Percentiles rank a stretch among this genome's conserved stretches.
phyloP scores from a whole-genome alignment of 53 echinoderm and acorn worm genomes.

The Henricia sp. region DNA sequence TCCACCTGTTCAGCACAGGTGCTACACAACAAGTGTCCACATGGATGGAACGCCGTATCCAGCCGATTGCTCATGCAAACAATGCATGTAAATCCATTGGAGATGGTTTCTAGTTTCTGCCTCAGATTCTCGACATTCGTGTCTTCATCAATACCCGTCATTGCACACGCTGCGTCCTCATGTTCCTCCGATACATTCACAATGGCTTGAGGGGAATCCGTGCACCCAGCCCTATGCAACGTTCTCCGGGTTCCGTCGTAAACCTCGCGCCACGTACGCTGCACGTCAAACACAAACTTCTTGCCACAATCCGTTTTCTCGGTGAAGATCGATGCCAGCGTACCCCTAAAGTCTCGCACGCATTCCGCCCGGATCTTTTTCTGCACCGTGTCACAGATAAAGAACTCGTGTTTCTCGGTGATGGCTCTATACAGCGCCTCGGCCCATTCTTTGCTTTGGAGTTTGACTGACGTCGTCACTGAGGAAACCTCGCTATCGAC shows the following conservation, averaged over 20 bases:
- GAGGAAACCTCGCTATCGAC: conserved; percentile 68
- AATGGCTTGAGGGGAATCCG: no score
- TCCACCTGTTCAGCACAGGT: conserved; percentile 75
- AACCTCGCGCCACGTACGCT: conserved; percentile 88
- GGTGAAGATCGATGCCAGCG: conserved; percentile 87
- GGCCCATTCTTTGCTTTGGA: conserved; percentile 79
- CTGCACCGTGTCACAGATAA: conserved; percentile 88
- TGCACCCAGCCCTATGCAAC: conserved; percentile 57
- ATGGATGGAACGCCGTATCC: conserved; percentile 88
- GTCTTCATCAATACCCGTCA: conserved; percentile 41
- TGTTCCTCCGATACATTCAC: conserved; percentile 20
- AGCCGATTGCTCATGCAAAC: conserved; percentile 88
- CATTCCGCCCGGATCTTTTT: conserved; percentile 80
- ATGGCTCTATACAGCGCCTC: conserved; percentile 91
- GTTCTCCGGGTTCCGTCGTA: conserved; percentile 85
- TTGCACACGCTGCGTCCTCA: conserved; percentile 30
- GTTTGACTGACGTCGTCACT: conserved; percentile 69
- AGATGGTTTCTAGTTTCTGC: conserved; percentile 70
- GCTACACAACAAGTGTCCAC: conserved; percentile 84
- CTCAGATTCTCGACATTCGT: conserved; percentile 38
- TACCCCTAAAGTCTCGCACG: conserved; percentile 88
- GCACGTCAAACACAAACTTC: conserved; percentile 92
- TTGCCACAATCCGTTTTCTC: conserved; percentile 90
- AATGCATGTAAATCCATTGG: conserved; percentile 77
- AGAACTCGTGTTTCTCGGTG: conserved; percentile 95